Percentiles rank a stretch among this genome's conserved stretches.
Evolutionary conservation across 2,113 vertebrate genomes (phyloP).

Genomic region (Dolichotis patagonum): DNA sequence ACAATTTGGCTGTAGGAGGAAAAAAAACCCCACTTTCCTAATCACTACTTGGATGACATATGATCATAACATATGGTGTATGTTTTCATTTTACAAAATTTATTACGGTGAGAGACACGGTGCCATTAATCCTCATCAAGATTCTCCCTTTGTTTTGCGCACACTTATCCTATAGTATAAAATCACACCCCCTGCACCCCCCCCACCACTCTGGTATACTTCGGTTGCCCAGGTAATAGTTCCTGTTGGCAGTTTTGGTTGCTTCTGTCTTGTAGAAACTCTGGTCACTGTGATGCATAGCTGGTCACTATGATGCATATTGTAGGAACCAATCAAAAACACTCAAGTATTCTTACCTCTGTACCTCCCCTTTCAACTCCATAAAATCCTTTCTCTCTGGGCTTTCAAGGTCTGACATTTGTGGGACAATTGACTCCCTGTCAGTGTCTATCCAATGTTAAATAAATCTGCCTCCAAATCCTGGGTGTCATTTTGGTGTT

Average conservation of each 20-base stretch:
- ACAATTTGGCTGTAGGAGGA: neutral
- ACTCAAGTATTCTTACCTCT: neutral
- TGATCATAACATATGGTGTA: neutral
- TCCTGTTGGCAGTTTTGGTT: neutral
- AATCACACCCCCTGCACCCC: fast-evolving
- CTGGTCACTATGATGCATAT: neutral
- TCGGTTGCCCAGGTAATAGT: neutral
- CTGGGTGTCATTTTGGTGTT: neutral
- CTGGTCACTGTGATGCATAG: neutral
- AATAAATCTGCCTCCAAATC: neutral
- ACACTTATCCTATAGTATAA: neutral
- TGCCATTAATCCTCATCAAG: neutral
- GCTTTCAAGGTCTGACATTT: neutral
- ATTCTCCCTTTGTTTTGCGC: neutral
- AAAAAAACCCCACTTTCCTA: neutral
- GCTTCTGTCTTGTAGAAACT: neutral
- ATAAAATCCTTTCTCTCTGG: neutral
- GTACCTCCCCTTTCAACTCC: neutral
- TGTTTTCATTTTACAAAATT: neutral
- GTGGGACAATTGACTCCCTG: neutral
- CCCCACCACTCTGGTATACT: too few relatives aligned
- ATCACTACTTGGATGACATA: neutral
- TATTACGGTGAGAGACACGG: neutral
- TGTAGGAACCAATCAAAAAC: neutral
- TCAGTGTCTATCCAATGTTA: neutral